Percentiles rank a stretch among this genome's conserved stretches.
Evolutionary conservation across 2,797 vertebrate species (phyloP).

Genomic region (Delichon dasypus): DNA sequence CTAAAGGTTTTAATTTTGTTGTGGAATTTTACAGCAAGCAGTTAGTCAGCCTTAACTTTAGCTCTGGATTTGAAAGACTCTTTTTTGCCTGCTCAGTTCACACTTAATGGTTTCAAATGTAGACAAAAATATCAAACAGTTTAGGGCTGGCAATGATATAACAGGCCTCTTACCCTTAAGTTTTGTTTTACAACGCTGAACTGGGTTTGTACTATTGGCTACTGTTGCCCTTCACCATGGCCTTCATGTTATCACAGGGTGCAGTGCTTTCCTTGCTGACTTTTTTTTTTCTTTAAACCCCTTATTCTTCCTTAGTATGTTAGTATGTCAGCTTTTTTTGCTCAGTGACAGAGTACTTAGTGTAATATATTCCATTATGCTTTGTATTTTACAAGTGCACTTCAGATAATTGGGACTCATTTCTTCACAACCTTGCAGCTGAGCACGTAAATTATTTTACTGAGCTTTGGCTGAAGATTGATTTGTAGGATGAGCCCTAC

Average conservation of each 20-base stretch:
- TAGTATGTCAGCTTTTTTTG: background rate
- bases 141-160: background rate
- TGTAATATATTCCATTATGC: background rate
- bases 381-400: background rate
- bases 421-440: background rate
- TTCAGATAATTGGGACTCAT: background rate
- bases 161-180: background rate
- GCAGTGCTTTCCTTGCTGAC: background rate
- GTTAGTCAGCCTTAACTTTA: background rate
- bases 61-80: background rate
- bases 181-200: background rate
- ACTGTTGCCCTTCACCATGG: background rate
- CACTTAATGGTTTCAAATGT: background rate
- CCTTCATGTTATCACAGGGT: background rate
- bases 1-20: background rate
- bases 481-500: background rate
- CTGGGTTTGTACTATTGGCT: background rate
- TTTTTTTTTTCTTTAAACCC: accelerated
- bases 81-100: background rate
- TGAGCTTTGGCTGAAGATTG: background rate
- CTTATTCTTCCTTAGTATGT: background rate
- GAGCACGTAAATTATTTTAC: background rate
- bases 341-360: background rate
- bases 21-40: background rate
- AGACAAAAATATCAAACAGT: background rate